phyloP scores from a whole-genome alignment of 2,797 vertebrate species.

The Lagodon rhomboides region DNA sequence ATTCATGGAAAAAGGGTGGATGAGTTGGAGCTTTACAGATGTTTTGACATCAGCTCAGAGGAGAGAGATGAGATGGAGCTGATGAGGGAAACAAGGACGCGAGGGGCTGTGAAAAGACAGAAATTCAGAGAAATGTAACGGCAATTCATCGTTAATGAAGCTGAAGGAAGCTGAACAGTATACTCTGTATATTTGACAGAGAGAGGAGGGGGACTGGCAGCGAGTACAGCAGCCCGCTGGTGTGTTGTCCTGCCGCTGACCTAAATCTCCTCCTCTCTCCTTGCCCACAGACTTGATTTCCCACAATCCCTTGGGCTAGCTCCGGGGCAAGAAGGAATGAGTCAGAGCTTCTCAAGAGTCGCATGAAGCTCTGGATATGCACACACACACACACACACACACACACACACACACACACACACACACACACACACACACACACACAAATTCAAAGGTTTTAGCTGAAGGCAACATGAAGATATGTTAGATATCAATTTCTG shows the following conservation, averaged over 20 bases:
- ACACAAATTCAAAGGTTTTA: constrained; percentile 6
- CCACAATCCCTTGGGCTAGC: constrained; percentile 68
- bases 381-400: constrained; percentile 10
- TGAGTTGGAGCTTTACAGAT: constrained; percentile 13
- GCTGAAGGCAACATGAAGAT: background rate
- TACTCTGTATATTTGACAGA: background rate
- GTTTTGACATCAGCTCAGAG: constrained; percentile 16
- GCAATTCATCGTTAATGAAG: no score
- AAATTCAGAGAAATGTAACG: background rate
- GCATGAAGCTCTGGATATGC: constrained; percentile 26
- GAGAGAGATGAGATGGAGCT: no score
- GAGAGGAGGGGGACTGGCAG: background rate
- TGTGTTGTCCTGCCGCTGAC: constrained; percentile 58
- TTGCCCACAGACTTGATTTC: constrained; percentile 70
- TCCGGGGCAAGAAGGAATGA: constrained; percentile 67
- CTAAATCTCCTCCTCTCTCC: constrained; percentile 62
- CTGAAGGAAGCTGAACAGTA: background rate
- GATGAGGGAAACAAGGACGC: background rate
- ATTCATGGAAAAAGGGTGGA: no score
- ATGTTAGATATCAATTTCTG: background rate
- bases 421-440: constrained; percentile 20
- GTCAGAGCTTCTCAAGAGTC: constrained; percentile 69
- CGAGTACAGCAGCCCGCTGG: constrained; percentile 20
- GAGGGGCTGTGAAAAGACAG: background rate
- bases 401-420: background rate